These are phyloP conservation scores for Erebia epiphron DNA, from an alignment of 2,888 invertebrate species.

Conservation along the genomic window DNA sequence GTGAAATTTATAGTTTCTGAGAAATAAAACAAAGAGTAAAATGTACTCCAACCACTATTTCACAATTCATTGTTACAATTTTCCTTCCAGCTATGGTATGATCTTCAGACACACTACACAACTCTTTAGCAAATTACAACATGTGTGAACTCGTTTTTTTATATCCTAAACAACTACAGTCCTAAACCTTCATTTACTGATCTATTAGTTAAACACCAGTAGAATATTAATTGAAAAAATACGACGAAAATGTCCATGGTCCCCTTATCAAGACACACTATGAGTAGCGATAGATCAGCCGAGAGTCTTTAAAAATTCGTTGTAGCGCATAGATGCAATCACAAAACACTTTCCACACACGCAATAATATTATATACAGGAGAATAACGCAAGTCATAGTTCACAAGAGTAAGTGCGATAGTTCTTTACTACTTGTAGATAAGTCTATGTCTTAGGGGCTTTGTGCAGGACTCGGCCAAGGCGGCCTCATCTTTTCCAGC, in stretches of 20 bases:
- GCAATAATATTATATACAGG: conserved; percentile 25
- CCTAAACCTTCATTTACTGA: not conserved
- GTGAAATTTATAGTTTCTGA: too few relatives aligned
- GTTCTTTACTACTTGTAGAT: conserved; percentile 41
- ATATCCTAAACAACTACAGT: too few relatives aligned
- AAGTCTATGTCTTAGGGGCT: conserved; percentile 55
- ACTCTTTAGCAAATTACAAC: not conserved
- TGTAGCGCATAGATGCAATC: conserved; percentile 50
- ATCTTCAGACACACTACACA: not conserved
- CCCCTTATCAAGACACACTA: conserved; percentile 72
- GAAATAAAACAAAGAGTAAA: too few relatives aligned
- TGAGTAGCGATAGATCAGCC: conserved; percentile 49
- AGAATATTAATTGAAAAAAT: conserved; percentile 55
- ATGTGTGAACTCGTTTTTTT: not conserved
- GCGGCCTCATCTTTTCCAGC: conserved; percentile 75
- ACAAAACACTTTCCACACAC: conserved; percentile 32
- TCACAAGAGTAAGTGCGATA: conserved; percentile 52
- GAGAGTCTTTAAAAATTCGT: conserved; percentile 60
- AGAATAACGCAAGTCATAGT: conserved; percentile 30
- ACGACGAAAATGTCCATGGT: conserved; percentile 69
- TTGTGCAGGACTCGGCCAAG: conserved; percentile 73
- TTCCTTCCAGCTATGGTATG: too few relatives aligned
- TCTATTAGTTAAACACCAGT: conserved; percentile 50
- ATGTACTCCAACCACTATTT: too few relatives aligned
- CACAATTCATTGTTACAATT: too few relatives aligned